Conservation (phyloP, 1,140 invertebrate species). For the Battus philenor region DNA sequence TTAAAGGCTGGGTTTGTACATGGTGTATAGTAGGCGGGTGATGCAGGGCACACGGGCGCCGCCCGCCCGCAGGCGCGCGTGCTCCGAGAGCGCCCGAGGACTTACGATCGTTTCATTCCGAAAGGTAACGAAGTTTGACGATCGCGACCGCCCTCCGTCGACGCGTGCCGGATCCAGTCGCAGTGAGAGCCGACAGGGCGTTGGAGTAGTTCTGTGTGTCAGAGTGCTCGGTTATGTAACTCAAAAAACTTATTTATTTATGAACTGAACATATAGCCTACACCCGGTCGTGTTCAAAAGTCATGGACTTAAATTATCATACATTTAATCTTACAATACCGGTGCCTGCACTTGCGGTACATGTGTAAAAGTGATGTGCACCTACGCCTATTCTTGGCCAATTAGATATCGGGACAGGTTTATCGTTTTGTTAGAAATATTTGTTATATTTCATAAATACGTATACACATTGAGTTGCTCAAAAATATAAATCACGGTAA, state of each 20-base stretch:
- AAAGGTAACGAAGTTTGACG: slow-evolving; percentile 67
- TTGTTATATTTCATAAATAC: slow-evolving; percentile 19
- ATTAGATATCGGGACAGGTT: slow-evolving; percentile 59
- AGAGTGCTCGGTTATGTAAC: slow-evolving; percentile 69
- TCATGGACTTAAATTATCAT: slow-evolving; percentile 17
- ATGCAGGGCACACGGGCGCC: slow-evolving; percentile 48
- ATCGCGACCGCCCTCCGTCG: slow-evolving; percentile 59
- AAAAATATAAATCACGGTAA: background rate
- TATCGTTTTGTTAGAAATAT: slow-evolving; percentile 52
- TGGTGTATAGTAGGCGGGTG: slow-evolving; percentile 54
- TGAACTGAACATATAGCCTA: slow-evolving; percentile 45
- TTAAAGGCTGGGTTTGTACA: slow-evolving; percentile 51
- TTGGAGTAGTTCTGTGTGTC: slow-evolving; percentile 56
- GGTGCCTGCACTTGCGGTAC: slow-evolving; percentile 20
- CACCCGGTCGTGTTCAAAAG: slow-evolving; percentile 17
- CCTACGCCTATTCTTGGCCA: slow-evolving; percentile 52
- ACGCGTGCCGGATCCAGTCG: slow-evolving; percentile 66
- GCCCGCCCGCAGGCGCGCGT: slow-evolving; percentile 66
- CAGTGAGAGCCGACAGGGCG: slow-evolving; percentile 66
- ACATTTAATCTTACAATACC: no score
- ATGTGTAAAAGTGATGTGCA: slow-evolving; percentile 66
- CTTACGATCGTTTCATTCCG: slow-evolving; percentile 64
- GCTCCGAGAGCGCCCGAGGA: slow-evolving; percentile 61
- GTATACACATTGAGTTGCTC: slow-evolving; percentile 3
- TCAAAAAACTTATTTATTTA: slow-evolving; percentile 72